Base-by-base conservation (phyloP, 2,888 invertebrate species). In the Gari tellinella region DNA sequence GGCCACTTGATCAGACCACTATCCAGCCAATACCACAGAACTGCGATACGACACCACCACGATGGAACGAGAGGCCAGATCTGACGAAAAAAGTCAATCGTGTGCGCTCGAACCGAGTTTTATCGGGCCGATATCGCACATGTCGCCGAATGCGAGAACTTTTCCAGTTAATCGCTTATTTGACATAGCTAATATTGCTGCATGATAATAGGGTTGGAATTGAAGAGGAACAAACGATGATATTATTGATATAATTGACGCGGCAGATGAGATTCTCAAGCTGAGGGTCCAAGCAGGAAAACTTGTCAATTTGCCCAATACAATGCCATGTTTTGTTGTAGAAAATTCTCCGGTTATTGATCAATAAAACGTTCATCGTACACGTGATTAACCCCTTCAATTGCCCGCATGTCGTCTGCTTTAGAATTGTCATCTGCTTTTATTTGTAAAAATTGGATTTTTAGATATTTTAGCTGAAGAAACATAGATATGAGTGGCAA, bases 161-260 rank as follows among this genome's bases (percentile, higher is more conserved):
- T 15, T n/a, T 19, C 5, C 19, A 45, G 21, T 48, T 48, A 48
- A 48, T 48, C 48, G 48, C 19, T 48, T 48, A 48, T 48, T 48
- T 48, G 48, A 48, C 48, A 19, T 12, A 48, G 48, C 23, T 48
- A 51, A 51, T 51, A 51, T 23, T 14, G 21, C 19, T 14, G 48
- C 48, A 4, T 4, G 19, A 48, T 21, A 26, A 51, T 15, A 25
- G 25, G 25, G 15, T 8, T 14, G 25, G 26, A 51, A 23, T 26
- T 31, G 25, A 51, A 26, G 51, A 51, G 23, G 51, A 25, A 17
- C 38, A 7, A 46, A 58, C 31, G 48, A 58, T 21, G 46, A 46
- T 40, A 37, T 58, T 21, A 40, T 58, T 58, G 40, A 58, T 40
- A 45, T 58, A 58, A 58, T 58, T 58, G 41, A 48, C 48, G 21